A percentile compares a stretch with the other conserved stretches of the same genome.
Conservation (phyloP, 2,888 invertebrate genomes). For the Epirrhoe tristata region DNA sequence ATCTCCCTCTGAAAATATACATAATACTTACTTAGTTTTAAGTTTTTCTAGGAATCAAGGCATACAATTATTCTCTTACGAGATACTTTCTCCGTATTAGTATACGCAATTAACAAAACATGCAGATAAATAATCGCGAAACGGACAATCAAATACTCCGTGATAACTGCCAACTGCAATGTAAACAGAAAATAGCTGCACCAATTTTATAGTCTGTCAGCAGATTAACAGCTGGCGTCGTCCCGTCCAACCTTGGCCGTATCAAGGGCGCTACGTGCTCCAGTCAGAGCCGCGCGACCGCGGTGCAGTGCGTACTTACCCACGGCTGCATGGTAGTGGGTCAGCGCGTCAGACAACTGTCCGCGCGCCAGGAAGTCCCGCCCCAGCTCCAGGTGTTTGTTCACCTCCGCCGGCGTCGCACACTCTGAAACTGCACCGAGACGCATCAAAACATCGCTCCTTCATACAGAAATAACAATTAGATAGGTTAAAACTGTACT, state of each 20-base stretch:
- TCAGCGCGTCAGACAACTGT: conserved; percentile 97
- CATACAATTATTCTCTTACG: neutral
- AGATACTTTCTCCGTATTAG: neutral
- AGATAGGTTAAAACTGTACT: conserved; percentile 57
- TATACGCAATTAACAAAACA: neutral
- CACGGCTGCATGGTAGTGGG: conserved; percentile 99
- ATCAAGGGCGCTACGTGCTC: conserved; percentile 31
- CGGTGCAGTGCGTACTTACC: conserved; percentile 84
- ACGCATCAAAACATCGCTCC: conserved; percentile 51
- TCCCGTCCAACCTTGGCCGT: conserved; percentile 33
- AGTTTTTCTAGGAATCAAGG: neutral
- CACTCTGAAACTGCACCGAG: conserved; percentile 88
- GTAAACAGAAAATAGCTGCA: conserved; percentile 31
- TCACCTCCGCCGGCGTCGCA: conserved; percentile 91
- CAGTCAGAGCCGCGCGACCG: neutral
- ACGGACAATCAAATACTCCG: conserved; percentile 1
- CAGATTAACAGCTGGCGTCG: conserved; percentile 8
- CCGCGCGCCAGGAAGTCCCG: conserved; percentile 96
- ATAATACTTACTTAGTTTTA: neutral
- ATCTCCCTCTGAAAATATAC: conserved; percentile 94
- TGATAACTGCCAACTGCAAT: conserved; percentile 24
- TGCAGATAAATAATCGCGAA: neutral
- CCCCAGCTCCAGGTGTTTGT: conserved; percentile 97
- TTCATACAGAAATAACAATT: conserved; percentile 49
- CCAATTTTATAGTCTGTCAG: conserved; percentile 3